These are phyloP conservation scores for Uloborus diversus DNA, from an alignment of 1,140 invertebrate genomes.

Conservation along the genomic window DNA sequence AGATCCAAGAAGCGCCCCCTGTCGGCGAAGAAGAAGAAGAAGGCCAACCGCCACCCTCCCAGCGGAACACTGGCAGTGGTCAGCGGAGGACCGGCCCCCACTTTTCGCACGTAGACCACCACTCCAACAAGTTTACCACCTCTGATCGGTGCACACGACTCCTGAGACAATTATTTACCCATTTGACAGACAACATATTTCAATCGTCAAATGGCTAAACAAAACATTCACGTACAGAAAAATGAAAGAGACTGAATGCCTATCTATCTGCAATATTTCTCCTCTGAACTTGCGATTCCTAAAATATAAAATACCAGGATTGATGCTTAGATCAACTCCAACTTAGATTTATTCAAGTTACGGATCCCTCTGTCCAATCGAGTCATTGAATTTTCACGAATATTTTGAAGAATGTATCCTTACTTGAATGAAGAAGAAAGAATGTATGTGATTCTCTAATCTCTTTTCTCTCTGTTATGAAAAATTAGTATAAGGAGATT, in stretches of 20 bases:
- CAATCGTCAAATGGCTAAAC: neutral
- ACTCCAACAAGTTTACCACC: neutral
- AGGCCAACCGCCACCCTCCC: neutral
- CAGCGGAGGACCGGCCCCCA: conserved; percentile 42
- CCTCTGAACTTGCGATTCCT: neutral
- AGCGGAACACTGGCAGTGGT: conserved; percentile 44
- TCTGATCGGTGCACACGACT: neutral
- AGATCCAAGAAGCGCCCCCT: conserved; percentile 44
- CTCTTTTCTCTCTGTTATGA: too few species aligned
- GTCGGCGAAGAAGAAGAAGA: conserved; percentile 51
- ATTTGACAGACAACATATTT: neutral
- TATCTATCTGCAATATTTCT: neutral
- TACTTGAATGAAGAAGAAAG: too few species aligned
- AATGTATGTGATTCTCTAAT: too few species aligned
- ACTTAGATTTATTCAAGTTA: too few species aligned
- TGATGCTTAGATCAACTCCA: too few species aligned
- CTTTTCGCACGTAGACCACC: conserved; percentile 25
- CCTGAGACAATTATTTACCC: neutral
- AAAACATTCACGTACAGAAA: neutral
- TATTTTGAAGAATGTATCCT: too few species aligned
- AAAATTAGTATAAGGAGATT: too few species aligned
- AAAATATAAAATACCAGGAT: too few species aligned
- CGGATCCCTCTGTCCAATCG: too few species aligned
- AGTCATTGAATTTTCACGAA: too few species aligned
- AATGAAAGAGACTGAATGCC: neutral